Evolutionary conservation across 2,888 invertebrate species (phyloP).

Genomic region (Drosophila conformis): DNA sequence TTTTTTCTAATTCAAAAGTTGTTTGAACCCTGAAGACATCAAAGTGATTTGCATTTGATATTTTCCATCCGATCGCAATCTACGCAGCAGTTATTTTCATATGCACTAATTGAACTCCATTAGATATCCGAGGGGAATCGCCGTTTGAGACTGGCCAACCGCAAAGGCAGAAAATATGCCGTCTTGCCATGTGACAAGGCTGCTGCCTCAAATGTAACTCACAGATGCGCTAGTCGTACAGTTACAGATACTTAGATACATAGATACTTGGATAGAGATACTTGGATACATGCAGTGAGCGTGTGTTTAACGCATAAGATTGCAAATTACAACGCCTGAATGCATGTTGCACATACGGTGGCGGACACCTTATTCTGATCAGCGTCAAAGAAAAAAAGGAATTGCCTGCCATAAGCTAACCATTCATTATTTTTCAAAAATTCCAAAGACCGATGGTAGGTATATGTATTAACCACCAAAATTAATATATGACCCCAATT

Average conservation of each 20-base stretch:
- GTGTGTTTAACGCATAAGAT: conserved; percentile 76
- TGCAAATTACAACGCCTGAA: conserved; percentile 68
- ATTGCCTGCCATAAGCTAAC: too few species aligned
- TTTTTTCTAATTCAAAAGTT: conserved; percentile 8
- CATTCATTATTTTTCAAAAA: too few species aligned
- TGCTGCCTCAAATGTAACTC: conserved; percentile 42
- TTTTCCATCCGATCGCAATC: conserved; percentile 16
- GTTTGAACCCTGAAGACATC: conserved; percentile 12
- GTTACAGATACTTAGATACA: conserved; percentile 24
- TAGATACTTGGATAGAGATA: conserved; percentile 23
- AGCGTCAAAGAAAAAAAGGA: too few species aligned
- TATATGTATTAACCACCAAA: too few species aligned
- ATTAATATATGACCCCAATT: too few species aligned
- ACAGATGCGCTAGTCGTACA: conserved; percentile 39
- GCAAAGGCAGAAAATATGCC: conserved; percentile 51
- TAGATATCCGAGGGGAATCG: conserved; percentile 31
- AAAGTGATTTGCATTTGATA: conserved; percentile 12
- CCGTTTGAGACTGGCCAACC: conserved; percentile 45
- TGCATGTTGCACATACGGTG: conserved; percentile 63
- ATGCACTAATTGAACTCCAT: conserved; percentile 17
- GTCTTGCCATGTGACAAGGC: conserved; percentile 56
- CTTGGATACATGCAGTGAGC: conserved; percentile 19
- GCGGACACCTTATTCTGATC: too few species aligned
- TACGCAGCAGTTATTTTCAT: conserved; percentile 2
- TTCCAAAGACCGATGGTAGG: too few species aligned